Base-by-base conservation (phyloP, 2,888 invertebrate species). In the Liodrosophila aerea region DNA sequence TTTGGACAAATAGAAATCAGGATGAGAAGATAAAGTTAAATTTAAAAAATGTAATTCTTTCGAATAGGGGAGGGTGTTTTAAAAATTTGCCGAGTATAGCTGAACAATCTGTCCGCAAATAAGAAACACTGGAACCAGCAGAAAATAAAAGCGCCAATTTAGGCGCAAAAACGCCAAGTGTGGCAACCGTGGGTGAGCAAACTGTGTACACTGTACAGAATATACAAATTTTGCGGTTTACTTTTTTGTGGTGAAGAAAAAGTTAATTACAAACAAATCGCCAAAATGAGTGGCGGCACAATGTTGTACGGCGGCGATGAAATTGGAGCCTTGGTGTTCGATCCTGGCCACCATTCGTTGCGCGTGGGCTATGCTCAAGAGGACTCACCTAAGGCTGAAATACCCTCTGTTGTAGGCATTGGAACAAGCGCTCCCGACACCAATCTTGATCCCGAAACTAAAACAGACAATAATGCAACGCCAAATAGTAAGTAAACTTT, bases 301-400 rank as follows among this genome's bases (percentile, higher is more conserved):
- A 96, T 96, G 95, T 87, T 96, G 54, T 96, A 96, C 76, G 96
- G 96, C n/a, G 96, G 96, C 27, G 99, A 99, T 91, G 99, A 99
- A 90, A 99, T 99, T 69, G 99, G 99, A 7, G 99, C 99, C 0
- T 89, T 99, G 69, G 99, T 99, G 29, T 98, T 99, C 87, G 99
- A 99, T 90, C 94, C 98, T 7, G 99, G 97, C 0, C 96, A 97
- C 77, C 95, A 96, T 90, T 96, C 97, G 0, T 90, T 96, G 47
- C 91, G 96, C 52, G 94, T 94, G 16, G 96, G 96, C 16, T 96
- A 95, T 91, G 96, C 96, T 12, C 96, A 96, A 85, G 99, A 99
- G 89, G 99, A 99, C 89, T 96, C 97, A n/a, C 99, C 99, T 1
- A 99, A 99, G 91, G 97, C 97, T 1, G 98, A 99, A 92, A 97